Base-by-base conservation (phyloP, 1,140 invertebrate species). In the Platyura marginata region DNA sequence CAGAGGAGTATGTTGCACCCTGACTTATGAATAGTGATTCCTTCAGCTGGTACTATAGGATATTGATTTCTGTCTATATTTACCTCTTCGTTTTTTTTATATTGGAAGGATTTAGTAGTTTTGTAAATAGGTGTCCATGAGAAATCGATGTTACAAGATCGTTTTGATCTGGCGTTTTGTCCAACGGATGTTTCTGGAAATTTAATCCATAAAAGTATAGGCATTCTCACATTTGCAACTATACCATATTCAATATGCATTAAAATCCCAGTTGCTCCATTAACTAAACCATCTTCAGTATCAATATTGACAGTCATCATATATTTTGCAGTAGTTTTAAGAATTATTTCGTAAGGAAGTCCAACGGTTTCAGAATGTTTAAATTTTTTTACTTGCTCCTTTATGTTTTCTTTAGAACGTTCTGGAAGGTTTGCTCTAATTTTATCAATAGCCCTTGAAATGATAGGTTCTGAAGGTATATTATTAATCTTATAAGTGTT, bases 11-110 rank as follows among this genome's bases (percentile, higher is more conserved):
- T 33, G 38, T 44, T 21, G 37, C 18, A n/a, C 44, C 44, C 34
- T 44, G 44, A 21, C 35, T 46, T 46, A 21, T 48, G 41, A 18
- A 46, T 48, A 22, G 43, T 46, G n/a, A 39, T 41, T 10, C 10
- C 40, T 43, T 47, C 45, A 19, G 42, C 40, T 16, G 35, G 42
- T 3, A 13, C 20, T 13, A 41, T 8, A 11, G 44, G 43, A 22
- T 44, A 47, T 37, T 49, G 42, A 36, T 45, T 38, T 34, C 46
- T 11, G 16, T 21, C 20, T 32, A 46, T 18, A 10, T 43, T 11
- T 3, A 39, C 18, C 20, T 36, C 13, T 2, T 13, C 21, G 8
- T 25, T 18, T 43, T 32, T 29, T 40, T 15, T 43, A 11, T 25
- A 29, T n/a, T 25, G 19, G 32, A 38, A 36, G 3, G 16, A 25